A percentile compares a stretch with the other conserved stretches of the same genome.
Evolutionary conservation across 2,888 invertebrate genomes (phyloP).

Genomic region (Imbricaverruca yamaguchii): DNA sequence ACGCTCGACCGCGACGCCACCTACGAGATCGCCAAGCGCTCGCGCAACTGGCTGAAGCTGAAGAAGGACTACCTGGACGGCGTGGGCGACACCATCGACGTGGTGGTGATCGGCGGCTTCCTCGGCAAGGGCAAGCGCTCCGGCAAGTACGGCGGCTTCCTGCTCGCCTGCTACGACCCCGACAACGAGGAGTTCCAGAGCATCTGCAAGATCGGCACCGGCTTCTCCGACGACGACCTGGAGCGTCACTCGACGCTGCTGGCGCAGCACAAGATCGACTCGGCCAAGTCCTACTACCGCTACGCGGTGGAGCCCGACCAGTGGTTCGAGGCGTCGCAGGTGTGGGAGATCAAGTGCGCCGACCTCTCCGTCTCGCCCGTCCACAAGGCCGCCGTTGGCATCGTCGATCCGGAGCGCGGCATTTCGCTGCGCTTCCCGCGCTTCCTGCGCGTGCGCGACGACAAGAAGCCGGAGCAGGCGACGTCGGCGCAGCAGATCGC

Average conservation of each 20-base stretch:
- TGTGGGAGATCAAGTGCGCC: conserved; percentile 96
- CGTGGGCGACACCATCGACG: conserved; percentile 64
- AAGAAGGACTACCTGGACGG: conserved; percentile 98
- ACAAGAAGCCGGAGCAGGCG: conserved; percentile 87
- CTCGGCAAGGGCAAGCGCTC: conserved; percentile 86
- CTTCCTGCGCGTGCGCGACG: conserved; percentile 80
- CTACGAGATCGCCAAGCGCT: conserved; percentile 94
- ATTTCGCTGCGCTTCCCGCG: conserved; percentile 92
- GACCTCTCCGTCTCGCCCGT: conserved; percentile 94
- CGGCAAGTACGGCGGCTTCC: conserved; percentile 88
- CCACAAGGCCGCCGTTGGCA: conserved; percentile 78
- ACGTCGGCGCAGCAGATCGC: conserved; percentile 83
- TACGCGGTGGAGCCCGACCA: conserved; percentile 63
- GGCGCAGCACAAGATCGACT: conserved; percentile 62
- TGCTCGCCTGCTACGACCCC: conserved; percentile 86
- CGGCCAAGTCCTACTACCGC: conserved; percentile 55
- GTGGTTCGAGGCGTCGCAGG: conserved; percentile 70
- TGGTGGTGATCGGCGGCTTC: conserved; percentile 92
- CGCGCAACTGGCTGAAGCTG: conserved; percentile 88
- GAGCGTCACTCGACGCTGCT: conserved; percentile 66
- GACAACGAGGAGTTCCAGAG: conserved; percentile 86
- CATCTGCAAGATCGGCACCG: conserved; percentile 89
- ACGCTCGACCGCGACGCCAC: conserved; percentile 79
- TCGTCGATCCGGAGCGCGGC: conserved; percentile 82
- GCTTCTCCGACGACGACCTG: conserved; percentile 87